Evolutionary conservation across 2,888 invertebrate species (phyloP).

Genomic region (Poecilobothrus nobilitatus): DNA sequence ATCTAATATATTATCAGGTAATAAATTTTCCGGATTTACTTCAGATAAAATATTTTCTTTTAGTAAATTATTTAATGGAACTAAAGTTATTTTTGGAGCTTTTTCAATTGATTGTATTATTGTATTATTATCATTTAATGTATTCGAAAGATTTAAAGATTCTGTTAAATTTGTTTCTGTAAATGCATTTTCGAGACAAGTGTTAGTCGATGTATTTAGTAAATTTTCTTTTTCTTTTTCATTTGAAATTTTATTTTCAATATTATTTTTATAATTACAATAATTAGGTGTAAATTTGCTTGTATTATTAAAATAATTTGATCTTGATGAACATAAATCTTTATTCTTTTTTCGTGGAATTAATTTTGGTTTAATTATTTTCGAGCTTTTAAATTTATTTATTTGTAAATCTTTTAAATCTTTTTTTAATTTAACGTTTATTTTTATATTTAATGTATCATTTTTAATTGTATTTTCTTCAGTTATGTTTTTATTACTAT

Average conservation of each 20-base stretch:
- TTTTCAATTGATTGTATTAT: neutral
- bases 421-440: neutral
- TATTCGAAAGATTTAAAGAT: neutral
- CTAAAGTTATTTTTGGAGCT: constrained; percentile 9
- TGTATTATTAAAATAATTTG: neutral
- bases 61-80: constrained; percentile 14
- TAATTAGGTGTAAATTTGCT: no score
- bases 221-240: no score
- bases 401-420: neutral
- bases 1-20: constrained; percentile 25
- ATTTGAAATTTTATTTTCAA: no score
- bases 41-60: constrained; percentile 8
- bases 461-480: neutral
- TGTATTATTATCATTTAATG: neutral
- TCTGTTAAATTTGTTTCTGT: no score
- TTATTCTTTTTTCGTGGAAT: neutral
- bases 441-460: neutral
- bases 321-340: neutral
- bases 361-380: neutral
- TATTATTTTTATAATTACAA: no score
- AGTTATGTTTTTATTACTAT: neutral
- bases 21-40: neutral
- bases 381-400: neutral
- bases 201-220: no score
- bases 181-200: no score